Evolutionary conservation across 2,113 vertebrate genomes (phyloP).

Genomic region (Anhinga rufa): DNA sequence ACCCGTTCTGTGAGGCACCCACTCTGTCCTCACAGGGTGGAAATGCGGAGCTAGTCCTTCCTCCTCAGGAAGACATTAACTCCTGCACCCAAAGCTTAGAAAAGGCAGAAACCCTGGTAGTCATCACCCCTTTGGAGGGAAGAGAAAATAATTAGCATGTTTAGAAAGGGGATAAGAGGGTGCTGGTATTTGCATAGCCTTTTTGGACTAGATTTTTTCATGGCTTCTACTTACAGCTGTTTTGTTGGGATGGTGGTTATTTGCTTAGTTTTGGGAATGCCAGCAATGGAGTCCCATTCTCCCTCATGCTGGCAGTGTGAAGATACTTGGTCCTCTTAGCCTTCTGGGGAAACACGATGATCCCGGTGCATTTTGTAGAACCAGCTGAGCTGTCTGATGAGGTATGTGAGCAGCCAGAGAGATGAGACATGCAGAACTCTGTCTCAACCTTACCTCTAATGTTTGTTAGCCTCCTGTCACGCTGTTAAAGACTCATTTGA

Average conservation of each 20-base stretch:
- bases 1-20: background rate
- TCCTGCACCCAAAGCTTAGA: background rate
- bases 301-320: background rate
- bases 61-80: background rate
- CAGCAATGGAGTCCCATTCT: background rate
- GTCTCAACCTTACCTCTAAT: background rate
- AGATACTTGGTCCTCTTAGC: background rate
- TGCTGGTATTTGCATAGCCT: background rate
- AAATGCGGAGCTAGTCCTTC: background rate
- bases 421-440: background rate
- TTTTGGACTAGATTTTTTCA: background rate
- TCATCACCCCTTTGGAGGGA: background rate
- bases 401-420: background rate
- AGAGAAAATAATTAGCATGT: background rate
- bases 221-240: background rate
- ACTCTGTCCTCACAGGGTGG: background rate
- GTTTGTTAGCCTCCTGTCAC: background rate
- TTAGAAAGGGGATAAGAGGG: background rate
- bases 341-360: accelerated
- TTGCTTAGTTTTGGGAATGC: background rate
- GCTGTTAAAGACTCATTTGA: background rate
- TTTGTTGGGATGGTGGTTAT: background rate
- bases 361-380: background rate
- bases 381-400: background rate
- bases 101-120: background rate